Conservation (phyloP, 2,113 vertebrate species). For the Castor canadensis region DNA sequence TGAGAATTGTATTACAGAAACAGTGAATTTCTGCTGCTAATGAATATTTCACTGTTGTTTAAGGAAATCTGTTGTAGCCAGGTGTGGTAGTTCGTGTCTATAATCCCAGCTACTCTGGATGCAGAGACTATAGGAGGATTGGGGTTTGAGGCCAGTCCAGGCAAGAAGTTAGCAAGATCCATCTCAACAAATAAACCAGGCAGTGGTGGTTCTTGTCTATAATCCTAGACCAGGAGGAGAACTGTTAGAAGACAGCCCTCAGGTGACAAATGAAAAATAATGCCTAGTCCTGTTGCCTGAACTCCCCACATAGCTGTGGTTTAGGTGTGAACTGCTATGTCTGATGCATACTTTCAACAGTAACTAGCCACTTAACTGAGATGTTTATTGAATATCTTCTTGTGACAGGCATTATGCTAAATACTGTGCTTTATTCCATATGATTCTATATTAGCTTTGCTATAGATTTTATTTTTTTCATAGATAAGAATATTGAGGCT, state of each 20-base stretch:
- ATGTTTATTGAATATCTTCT: background rate
- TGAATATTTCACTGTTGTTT: constrained; percentile 55
- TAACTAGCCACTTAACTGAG: background rate
- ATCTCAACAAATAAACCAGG: no score
- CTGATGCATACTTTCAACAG: background rate
- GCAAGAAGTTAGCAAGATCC: no score
- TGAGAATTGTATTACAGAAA: constrained; percentile 64
- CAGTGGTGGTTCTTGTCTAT: no score
- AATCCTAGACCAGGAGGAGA: no score
- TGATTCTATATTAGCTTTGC: background rate
- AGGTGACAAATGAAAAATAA: background rate
- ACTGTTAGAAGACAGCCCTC: no score
- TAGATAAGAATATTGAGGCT: background rate
- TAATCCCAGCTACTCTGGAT: no score
- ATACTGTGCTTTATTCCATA: background rate
- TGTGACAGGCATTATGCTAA: background rate
- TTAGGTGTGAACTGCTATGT: no score
- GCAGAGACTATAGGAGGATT: no score
- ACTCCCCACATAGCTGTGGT: background rate
- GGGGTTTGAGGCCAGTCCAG: no score
- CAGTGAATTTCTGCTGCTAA: constrained; percentile 52
- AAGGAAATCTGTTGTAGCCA: background rate
- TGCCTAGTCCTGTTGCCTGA: no score
- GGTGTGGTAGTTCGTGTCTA: no score
- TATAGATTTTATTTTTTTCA: background rate